These are phyloP conservation scores for Zelostemma sp. DNA, from an alignment of 1,140 invertebrate genomes.

Conservation along the genomic window DNA sequence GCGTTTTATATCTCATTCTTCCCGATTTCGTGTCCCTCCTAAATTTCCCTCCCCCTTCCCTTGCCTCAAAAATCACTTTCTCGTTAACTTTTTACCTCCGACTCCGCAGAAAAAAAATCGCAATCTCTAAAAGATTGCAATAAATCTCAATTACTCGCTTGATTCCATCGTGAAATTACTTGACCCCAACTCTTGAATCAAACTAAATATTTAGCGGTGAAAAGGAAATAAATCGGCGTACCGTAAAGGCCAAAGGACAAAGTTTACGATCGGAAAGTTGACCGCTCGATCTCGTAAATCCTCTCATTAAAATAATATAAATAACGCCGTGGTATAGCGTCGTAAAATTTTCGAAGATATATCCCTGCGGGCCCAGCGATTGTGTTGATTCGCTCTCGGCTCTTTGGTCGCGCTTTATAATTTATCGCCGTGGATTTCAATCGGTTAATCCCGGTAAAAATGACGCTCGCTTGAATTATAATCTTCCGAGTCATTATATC, in stretches of 20 bases:
- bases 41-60: conserved; percentile 9
- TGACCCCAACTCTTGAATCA: neutral
- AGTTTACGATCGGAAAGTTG: neutral
- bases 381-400: no score
- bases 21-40: neutral
- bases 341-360: no score
- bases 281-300: neutral
- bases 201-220: no score
- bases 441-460: conserved; percentile 4
- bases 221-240: neutral
- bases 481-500: conserved; percentile 1
- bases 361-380: no score
- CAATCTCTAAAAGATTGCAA: neutral
- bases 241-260: neutral
- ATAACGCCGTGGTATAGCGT: neutral
- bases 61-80: neutral
- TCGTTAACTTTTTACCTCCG: neutral
- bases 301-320: conserved; percentile 3
- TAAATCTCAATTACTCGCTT: neutral
- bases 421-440: conserved; percentile 2
- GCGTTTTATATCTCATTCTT: conserved; percentile 40
- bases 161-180: neutral
- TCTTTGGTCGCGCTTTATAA: neutral
- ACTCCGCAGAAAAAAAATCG: no score
- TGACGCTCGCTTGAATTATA: conserved; percentile 4